Percentiles rank a stretch among this genome's conserved stretches.
Evolutionary conservation across 2,888 invertebrate species (phyloP).

Genomic region (Tinea pellionella): DNA sequence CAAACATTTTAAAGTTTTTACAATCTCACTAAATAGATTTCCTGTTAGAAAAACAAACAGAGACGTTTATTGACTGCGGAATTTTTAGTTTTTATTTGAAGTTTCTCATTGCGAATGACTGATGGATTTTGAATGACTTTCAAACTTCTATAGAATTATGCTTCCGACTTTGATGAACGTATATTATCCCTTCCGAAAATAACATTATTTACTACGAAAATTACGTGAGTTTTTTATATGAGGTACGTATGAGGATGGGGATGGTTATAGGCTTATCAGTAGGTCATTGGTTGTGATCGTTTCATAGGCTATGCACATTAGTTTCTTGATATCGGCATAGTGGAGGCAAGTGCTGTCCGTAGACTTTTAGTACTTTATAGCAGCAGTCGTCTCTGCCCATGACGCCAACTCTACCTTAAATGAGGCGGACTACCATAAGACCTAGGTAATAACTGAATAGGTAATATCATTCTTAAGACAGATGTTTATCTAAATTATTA

Average conservation of each 20-base stretch:
- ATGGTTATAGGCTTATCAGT: too few species aligned
- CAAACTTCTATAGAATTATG: neutral
- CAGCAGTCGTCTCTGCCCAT: too few species aligned
- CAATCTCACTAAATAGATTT: conserved; percentile 53
- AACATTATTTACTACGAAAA: neutral
- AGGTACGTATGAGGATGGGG: too few species aligned
- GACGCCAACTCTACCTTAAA: conserved; percentile 13
- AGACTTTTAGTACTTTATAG: too few species aligned
- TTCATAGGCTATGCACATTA: too few species aligned
- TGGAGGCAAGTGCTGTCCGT: too few species aligned
- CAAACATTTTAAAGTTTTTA: conserved; percentile 38
- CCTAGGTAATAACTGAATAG: neutral
- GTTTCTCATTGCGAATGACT: conserved; percentile 59
- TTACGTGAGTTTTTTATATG: neutral
- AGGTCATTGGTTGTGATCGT: too few species aligned
- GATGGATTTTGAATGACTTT: conserved; percentile 59
- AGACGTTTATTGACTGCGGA: conserved; percentile 58
- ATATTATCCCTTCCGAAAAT: conserved; percentile 7
- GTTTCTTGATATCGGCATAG: too few species aligned
- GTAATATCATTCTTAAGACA: neutral
- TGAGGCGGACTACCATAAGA: conserved; percentile 13
- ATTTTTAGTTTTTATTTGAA: conserved; percentile 37
- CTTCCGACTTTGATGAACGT: conserved; percentile 31
- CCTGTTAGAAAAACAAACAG: conserved; percentile 67
- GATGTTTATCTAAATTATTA: conserved; percentile 15